A percentile compares a stretch with the other conserved stretches of the same genome.
phyloP scores from a whole-genome alignment of 2,113 vertebrate species.

The Epinephelus moara region DNA sequence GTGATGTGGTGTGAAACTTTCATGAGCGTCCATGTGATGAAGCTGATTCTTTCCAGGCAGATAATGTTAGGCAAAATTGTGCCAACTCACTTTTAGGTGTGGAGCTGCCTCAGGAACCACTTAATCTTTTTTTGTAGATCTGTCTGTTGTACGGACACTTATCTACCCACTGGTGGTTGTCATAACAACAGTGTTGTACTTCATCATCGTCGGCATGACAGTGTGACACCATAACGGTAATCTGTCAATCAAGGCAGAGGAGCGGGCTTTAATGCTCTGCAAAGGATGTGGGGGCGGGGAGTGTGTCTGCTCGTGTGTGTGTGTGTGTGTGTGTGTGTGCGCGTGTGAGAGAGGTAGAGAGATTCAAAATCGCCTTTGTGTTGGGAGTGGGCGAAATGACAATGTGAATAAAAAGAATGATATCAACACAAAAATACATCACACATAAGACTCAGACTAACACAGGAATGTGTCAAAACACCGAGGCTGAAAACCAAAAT shows the following conservation, averaged over 20 bases:
- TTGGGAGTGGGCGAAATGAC: conserved; percentile 34
- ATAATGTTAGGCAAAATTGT: neutral
- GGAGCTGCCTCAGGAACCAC: conserved; percentile 12
- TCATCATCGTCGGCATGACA: conserved; percentile 57
- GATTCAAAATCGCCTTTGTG: conserved; percentile 40
- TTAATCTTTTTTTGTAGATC: conserved; percentile 21
- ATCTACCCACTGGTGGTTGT: conserved; percentile 47
- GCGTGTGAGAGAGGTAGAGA: neutral
- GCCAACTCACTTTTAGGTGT: conserved; percentile 15
- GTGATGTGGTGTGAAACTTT: neutral
- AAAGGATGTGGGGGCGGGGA: conserved; percentile 7
- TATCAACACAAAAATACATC: conserved; percentile 33
- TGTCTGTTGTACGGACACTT: conserved; percentile 15
- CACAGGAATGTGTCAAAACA: conserved; percentile 48
- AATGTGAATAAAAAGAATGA: conserved; percentile 39
- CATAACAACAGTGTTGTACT: conserved; percentile 55
- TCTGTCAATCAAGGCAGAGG: conserved; percentile 58
- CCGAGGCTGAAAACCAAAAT: conserved; percentile 17
- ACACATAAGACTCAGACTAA: conserved; percentile 13
- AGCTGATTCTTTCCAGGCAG: neutral
- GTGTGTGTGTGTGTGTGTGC: neutral
- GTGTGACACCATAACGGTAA: conserved; percentile 55
- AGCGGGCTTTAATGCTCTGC: conserved; percentile 34
- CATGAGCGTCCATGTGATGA: neutral
- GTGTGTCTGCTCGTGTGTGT: conserved; percentile 3